A percentile compares a stretch with the other conserved stretches of the same genome.
phyloP scores from a whole-genome alignment of 2,888 invertebrate species.

The Mamestra brassicae region DNA sequence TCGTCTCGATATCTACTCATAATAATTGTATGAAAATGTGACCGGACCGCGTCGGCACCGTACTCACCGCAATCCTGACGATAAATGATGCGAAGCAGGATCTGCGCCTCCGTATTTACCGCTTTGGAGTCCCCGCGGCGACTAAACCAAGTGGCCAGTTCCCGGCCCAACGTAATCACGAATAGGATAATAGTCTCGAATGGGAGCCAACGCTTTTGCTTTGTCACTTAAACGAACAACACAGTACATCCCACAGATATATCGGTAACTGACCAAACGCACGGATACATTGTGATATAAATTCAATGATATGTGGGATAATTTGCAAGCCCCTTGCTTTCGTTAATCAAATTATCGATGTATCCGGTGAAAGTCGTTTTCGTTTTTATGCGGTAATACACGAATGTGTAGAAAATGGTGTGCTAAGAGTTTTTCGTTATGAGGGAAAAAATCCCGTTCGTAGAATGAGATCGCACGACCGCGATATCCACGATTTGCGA shows the following conservation, averaged over 20 bases:
- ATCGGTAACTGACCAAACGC: constrained; percentile 82
- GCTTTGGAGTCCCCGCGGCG: constrained; percentile 89
- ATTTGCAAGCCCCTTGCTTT: constrained; percentile 78
- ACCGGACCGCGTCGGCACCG: constrained; percentile 63
- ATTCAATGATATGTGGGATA: constrained; percentile 78
- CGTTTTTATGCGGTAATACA: constrained; percentile 69
- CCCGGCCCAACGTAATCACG: constrained; percentile 88
- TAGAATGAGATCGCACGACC: constrained; percentile 80
- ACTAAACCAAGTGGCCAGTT: constrained; percentile 87
- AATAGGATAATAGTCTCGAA: constrained; percentile 89
- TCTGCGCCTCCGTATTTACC: constrained; percentile 90
- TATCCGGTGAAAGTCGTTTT: constrained; percentile 86
- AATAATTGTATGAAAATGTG: constrained; percentile 64
- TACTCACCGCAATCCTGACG: constrained; percentile 90
- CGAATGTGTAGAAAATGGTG: constrained; percentile 71
- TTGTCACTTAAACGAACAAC: constrained; percentile 88
- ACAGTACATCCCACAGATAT: constrained; percentile 84
- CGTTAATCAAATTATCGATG: constrained; percentile 87
- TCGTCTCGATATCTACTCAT: constrained; percentile 51
- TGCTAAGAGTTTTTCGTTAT: constrained; percentile 69
- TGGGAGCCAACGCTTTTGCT: constrained; percentile 86
- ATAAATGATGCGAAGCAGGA: constrained; percentile 89
- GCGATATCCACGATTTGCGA: constrained; percentile 81
- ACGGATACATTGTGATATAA: constrained; percentile 83
- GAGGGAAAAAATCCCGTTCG: constrained; percentile 71